Evolutionary conservation across 2,888 invertebrate genomes (phyloP).

Genomic region (Pristionchus maxplancki): DNA sequence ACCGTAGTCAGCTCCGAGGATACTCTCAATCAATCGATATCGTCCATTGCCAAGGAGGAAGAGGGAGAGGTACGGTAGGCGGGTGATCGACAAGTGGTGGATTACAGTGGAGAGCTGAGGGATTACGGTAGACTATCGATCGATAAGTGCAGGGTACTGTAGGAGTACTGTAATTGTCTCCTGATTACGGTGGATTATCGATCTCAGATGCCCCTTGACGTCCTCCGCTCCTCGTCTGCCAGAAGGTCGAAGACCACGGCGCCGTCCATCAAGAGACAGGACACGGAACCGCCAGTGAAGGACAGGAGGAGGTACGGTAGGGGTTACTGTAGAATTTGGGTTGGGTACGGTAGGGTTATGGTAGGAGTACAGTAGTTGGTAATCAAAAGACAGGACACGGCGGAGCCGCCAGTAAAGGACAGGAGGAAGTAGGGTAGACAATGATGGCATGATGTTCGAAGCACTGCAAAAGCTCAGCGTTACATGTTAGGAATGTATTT

Average conservation of each 20-base stretch:
- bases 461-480: no score
- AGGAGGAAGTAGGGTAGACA: no score
- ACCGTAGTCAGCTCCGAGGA: not conserved
- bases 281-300: not conserved
- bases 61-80: not conserved
- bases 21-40: slow-evolving; percentile 39
- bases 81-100: not conserved
- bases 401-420: no score
- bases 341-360: not conserved
- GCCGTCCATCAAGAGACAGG: slow-evolving; percentile 20
- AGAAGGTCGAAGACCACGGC: not conserved
- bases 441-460: no score
- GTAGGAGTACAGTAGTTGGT: not conserved
- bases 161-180: no score
- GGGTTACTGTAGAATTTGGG: no score
- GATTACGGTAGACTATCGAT: not conserved
- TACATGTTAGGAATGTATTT: no score
- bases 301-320: not conserved
- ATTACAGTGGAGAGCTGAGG: not conserved
- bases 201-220: slow-evolving; percentile 18
- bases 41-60: slow-evolving; percentile 13
- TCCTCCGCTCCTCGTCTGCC: slow-evolving; percentile 3
- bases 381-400: no score
- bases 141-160: no score
- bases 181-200: no score